phyloP scores from a whole-genome alignment of 2,888 invertebrate genomes.

The Limnephilus lunatus region DNA sequence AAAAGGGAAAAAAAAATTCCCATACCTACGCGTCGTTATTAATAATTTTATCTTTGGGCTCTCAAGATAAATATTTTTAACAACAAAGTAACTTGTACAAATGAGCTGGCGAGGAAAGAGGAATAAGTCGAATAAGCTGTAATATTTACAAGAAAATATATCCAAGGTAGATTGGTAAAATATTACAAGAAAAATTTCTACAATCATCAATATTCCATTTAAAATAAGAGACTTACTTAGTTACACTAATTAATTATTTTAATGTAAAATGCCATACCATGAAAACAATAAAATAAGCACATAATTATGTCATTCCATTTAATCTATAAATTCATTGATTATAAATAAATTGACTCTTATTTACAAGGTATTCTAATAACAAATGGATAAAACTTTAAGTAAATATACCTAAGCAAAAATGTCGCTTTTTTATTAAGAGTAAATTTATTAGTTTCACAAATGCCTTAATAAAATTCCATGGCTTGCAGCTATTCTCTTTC shows the following conservation, averaged over 20 bases:
- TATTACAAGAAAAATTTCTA: neutral
- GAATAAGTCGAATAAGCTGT: neutral
- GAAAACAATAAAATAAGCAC: neutral
- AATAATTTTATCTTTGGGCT: slow-evolving; percentile 62
- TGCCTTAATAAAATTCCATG: neutral
- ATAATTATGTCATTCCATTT: neutral
- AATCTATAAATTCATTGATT: neutral
- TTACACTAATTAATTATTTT: neutral
- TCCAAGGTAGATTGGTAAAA: neutral
- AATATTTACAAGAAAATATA: neutral
- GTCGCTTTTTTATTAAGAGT: neutral
- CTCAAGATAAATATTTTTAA: slow-evolving; percentile 59
- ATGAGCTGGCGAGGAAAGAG: neutral
- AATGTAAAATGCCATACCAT: neutral
- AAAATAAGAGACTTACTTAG: neutral
- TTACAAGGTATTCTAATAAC: neutral
- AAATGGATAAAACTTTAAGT: neutral
- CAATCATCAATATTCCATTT: neutral
- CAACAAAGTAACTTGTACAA: neutral
- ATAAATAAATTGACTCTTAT: neutral
- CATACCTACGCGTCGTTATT: slow-evolving; percentile 31
- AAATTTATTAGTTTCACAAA: neutral
- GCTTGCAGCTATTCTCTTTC: neutral
- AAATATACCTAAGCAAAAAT: neutral
- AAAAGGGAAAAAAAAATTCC: neutral